Conservation (phyloP, 2,888 invertebrate genomes). For the Sialis fuliginosa region DNA sequence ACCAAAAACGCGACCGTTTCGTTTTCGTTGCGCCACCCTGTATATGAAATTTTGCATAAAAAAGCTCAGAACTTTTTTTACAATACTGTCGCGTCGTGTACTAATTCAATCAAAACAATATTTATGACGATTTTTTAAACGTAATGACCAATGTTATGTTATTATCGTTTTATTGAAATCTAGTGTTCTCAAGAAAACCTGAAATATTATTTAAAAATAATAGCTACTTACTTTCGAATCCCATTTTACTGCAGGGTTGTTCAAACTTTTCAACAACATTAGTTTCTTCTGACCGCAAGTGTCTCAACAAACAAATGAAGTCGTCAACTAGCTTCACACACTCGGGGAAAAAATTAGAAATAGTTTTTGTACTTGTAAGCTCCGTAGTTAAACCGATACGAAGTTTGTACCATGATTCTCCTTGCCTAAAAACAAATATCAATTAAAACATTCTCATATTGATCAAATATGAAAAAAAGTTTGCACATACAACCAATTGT, state of each 20-base stretch:
- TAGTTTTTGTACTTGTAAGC: conserved; percentile 56
- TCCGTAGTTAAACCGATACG: conserved; percentile 55
- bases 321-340: conserved; percentile 61
- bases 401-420: conserved; percentile 59
- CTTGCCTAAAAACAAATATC: conserved; percentile 35
- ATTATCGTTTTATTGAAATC: background rate
- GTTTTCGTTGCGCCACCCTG: too few relatives aligned
- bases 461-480: background rate
- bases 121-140: too few relatives aligned
- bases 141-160: too few relatives aligned
- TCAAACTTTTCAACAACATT: conserved; percentile 44
- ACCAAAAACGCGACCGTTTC: too few relatives aligned
- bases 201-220: conserved; percentile 2
- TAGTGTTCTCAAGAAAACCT: background rate
- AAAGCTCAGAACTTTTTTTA: too few relatives aligned
- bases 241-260: conserved; percentile 57
- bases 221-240: conserved; percentile 49
- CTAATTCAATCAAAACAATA: too few relatives aligned
- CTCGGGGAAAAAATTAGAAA: conserved; percentile 56
- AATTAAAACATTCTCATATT: background rate
- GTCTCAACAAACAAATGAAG: conserved; percentile 47
- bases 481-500: background rate
- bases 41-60: too few relatives aligned
- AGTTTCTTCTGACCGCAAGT: conserved; percentile 28
- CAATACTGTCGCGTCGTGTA: too few relatives aligned